Conservation (phyloP, 2,113 vertebrate species). For the Dinomys branickii region DNA sequence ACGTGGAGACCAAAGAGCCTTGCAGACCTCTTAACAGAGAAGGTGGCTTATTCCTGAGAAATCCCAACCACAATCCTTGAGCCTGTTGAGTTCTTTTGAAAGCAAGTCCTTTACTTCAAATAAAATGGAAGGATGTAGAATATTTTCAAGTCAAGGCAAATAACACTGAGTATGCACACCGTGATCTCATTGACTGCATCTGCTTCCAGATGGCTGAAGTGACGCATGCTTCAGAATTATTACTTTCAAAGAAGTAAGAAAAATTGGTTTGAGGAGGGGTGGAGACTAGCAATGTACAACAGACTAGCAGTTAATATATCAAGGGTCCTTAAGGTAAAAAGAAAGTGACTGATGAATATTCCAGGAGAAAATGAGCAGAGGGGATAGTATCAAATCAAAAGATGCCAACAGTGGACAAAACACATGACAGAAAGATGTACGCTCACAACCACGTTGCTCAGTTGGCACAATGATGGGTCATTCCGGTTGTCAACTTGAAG, state of each 20-base stretch:
- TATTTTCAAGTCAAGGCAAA: constrained; percentile 36
- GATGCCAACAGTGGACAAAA: background rate
- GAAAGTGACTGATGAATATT: background rate
- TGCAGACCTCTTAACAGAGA: background rate
- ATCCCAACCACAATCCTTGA: background rate
- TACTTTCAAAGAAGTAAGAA: constrained; percentile 39
- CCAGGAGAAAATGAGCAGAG: constrained; percentile 31
- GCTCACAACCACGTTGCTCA: background rate
- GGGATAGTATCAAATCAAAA: background rate
- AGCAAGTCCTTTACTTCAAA: constrained; percentile 52
- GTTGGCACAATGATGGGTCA: fast-evolving
- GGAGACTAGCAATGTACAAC: background rate
- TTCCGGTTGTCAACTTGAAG: background rate
- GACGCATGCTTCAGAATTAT: background rate
- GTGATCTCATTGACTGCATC: background rate
- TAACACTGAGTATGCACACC: background rate
- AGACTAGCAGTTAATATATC: background rate
- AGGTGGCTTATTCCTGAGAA: background rate
- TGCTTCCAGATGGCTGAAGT: background rate
- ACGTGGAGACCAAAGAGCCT: background rate
- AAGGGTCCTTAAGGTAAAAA: background rate
- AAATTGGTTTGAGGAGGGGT: background rate
- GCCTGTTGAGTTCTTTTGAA: background rate
- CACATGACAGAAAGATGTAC: background rate
- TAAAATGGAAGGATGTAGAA: background rate